A percentile compares a stretch with the other conserved stretches of the same genome.
Evolutionary conservation across 2,797 vertebrate genomes (phyloP).

Genomic region (Sylvia borin): DNA sequence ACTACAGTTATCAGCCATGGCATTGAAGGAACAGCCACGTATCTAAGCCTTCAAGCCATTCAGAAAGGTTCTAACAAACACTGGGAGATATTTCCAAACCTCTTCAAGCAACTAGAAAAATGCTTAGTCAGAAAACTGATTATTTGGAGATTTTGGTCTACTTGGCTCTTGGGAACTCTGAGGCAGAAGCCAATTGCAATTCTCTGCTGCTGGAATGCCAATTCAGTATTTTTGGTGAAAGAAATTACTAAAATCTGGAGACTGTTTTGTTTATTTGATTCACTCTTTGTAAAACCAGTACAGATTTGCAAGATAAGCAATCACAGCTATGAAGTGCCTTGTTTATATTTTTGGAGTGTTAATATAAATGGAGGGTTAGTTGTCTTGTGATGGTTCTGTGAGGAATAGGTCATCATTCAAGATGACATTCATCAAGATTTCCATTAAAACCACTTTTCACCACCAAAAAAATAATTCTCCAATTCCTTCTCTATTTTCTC

Average conservation of each 20-base stretch:
- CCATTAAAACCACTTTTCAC: neutral
- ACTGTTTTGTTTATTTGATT: neutral
- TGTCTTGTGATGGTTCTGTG: neutral
- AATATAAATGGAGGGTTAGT: neutral
- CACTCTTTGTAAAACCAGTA: neutral
- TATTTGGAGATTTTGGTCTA: neutral
- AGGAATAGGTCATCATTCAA: neutral
- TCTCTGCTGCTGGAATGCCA: neutral
- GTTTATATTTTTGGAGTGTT: neutral
- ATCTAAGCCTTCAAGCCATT: neutral
- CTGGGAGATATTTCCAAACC: neutral
- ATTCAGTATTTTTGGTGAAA: neutral
- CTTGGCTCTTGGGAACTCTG: neutral
- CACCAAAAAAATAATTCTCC: neutral
- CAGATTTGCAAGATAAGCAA: neutral
- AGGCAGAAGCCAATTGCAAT: neutral
- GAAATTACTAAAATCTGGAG: neutral
- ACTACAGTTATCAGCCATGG: neutral
- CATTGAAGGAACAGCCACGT: neutral
- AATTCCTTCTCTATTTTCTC: neutral
- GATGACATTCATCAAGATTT: rapidly evolving
- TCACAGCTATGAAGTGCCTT: neutral
- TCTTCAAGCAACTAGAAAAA: neutral
- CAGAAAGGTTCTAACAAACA: neutral
- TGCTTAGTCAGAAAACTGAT: neutral